Evolutionary conservation across 1,140 invertebrate genomes (phyloP).

Genomic region (Penaeus vannamei): DNA sequence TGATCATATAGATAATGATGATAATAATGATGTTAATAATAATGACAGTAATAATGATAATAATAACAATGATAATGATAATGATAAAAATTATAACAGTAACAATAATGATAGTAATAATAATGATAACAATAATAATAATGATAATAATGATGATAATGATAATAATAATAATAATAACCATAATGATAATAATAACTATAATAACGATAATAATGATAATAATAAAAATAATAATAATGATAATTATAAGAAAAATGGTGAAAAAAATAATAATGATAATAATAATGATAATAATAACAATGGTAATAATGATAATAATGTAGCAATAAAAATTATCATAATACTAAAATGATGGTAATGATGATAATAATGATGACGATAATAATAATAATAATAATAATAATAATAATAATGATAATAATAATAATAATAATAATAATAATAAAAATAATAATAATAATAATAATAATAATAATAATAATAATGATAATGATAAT

Average conservation of each 20-base stretch:
- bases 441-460: no score
- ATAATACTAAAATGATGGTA: not conserved
- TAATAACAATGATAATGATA: not conserved
- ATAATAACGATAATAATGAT: not conserved
- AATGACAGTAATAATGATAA: not conserved
- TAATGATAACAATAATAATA: not conserved
- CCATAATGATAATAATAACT: not conserved
- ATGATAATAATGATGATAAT: not conserved
- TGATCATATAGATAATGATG: not conserved
- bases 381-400: no score
- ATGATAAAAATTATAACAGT: not conserved
- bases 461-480: no score
- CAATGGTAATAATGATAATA: not conserved
- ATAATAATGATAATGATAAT: no score
- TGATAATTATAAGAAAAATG: not conserved
- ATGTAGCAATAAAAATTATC: not conserved
- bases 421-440: no score
- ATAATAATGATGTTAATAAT: not conserved
- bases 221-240: not conserved
- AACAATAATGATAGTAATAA: not conserved
- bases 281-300: constrained; percentile 1
- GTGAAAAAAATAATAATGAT: not conserved
- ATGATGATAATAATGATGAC: no score
- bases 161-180: not conserved
- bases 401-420: no score